phyloP scores from a whole-genome alignment of 30 jellyfish, hydroid and myxozoan species.

The Cassiopea andromeda region DNA sequence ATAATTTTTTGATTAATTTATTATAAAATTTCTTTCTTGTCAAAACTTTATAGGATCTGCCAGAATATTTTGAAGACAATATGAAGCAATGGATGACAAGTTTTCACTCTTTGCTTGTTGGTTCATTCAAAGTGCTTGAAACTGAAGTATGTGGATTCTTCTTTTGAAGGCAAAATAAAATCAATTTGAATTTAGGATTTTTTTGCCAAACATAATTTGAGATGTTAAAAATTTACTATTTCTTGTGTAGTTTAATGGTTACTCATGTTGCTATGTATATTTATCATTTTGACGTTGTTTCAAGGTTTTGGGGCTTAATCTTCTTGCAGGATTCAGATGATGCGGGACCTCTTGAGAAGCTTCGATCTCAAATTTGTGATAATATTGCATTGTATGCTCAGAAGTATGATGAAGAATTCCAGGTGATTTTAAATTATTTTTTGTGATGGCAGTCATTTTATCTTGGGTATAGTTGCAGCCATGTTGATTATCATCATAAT shows the following conservation, averaged over 20 bases:
- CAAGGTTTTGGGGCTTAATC: neutral
- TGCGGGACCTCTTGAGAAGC: constrained; percentile 93
- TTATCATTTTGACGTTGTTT: neutral
- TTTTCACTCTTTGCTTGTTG: constrained; percentile 85
- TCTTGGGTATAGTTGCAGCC: too few relatives aligned
- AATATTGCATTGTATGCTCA: constrained; percentile 95
- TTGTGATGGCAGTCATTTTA: too few relatives aligned
- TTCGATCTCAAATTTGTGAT: constrained; percentile 95
- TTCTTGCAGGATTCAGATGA: constrained; percentile 83
- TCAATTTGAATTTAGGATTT: too few relatives aligned
- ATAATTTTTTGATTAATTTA: too few relatives aligned
- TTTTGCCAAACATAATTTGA: too few relatives aligned
- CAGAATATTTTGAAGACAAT: constrained; percentile 95
- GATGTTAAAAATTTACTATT: too few relatives aligned
- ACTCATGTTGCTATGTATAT: neutral
- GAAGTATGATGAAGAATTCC: constrained; percentile 95
- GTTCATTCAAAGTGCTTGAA: constrained; percentile 67
- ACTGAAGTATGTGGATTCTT: constrained; percentile 61
- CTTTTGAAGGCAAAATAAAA: neutral
- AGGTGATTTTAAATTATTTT: constrained; percentile 73
- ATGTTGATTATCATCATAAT: too few relatives aligned
- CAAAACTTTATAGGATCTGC: constrained; percentile 74
- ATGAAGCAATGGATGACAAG: constrained; percentile 95
- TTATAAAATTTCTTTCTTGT: neutral
- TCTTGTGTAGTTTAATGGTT: neutral